Conservation (phyloP, 2,888 invertebrate species). For the Galeruca laticollis region DNA sequence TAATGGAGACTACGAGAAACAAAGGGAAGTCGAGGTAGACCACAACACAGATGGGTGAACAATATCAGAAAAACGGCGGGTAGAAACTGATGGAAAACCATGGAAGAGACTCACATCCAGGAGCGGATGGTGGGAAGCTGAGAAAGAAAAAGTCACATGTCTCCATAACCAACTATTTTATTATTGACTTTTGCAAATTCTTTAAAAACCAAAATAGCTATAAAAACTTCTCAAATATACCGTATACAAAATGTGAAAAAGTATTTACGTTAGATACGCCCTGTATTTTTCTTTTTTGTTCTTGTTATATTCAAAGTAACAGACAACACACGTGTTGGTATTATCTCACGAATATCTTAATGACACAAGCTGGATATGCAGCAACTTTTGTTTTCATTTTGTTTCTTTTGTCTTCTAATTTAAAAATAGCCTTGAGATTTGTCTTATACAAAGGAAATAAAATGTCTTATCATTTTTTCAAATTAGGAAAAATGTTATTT, state of each 20-base stretch:
- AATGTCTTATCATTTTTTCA: slow-evolving; percentile 9
- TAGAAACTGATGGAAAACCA: no score
- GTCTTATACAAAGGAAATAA: neutral
- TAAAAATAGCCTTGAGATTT: slow-evolving; percentile 5
- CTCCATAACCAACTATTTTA: no score
- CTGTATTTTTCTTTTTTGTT: slow-evolving; percentile 13
- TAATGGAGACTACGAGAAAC: no score
- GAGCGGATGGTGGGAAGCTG: no score
- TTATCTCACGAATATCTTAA: slow-evolving; percentile 36
- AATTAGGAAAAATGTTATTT: slow-evolving; percentile 11
- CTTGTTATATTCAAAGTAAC: slow-evolving; percentile 22
- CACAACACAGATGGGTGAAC: no score
- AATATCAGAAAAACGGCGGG: no score
- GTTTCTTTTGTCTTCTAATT: neutral
- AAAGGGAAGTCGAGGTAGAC: no score
- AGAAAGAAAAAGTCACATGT: no score
- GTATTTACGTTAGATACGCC: neutral
- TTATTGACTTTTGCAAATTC: no score
- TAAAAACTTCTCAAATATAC: no score
- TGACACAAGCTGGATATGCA: slow-evolving; percentile 25
- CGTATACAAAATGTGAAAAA: neutral
- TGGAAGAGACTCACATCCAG: no score
- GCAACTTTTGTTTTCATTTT: slow-evolving; percentile 20
- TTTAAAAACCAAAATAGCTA: no score
- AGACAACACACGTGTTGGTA: slow-evolving; percentile 27